Evolutionary conservation across 1,140 invertebrate species (phyloP), one percentile per base, ranked within the genome.

Genomic region (Drosophila parabipectinata): DNA sequence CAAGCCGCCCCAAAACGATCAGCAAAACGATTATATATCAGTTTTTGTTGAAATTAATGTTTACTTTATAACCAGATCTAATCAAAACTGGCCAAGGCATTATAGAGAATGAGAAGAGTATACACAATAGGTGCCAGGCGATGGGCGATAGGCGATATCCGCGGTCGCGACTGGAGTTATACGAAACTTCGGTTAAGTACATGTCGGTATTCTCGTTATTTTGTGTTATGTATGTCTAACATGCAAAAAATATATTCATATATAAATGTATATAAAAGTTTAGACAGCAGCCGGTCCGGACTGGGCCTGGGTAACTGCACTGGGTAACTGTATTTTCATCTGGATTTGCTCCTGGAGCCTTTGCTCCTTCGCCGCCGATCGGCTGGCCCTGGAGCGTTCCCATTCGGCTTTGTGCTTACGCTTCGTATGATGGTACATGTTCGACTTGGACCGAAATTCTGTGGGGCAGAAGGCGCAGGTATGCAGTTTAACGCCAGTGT

Each of bases 401-500:
- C 90, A 91, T 67, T 91, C 90, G 2, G 72, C 52, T 61, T 79
- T 83, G 57, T 91, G 90, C 55, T 90, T 85, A 50, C 90, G 82
- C 69, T 91, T 91, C 12, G 84, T 88, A 47, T 92, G 92, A 34
- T 90, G 85, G 54, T 90, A 90, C 91, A 92, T 92, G 73, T 92
- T 92, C 18, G 90, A 91, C 41, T 80, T 92, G 48, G 88, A 91
- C 12, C 85, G 77, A 44, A 91, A 92, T 34, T 89, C 81, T 10
- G 84, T 91, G 48, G 80, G 75, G 44, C 92, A 92, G 50, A 92
- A 91, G 45, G 90, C 76, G 79, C 92, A 92, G 56, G 79, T 78
- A 68, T 92, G 90, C 28, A 91, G 64, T 53, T 91, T 87, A 28
- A 90, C 89, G 34, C 92, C 91, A 8, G 91, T 92, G 41, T 92